phyloP scores from a whole-genome alignment of 2,797 vertebrate species.

The Pseudopleuronectes americanus region DNA sequence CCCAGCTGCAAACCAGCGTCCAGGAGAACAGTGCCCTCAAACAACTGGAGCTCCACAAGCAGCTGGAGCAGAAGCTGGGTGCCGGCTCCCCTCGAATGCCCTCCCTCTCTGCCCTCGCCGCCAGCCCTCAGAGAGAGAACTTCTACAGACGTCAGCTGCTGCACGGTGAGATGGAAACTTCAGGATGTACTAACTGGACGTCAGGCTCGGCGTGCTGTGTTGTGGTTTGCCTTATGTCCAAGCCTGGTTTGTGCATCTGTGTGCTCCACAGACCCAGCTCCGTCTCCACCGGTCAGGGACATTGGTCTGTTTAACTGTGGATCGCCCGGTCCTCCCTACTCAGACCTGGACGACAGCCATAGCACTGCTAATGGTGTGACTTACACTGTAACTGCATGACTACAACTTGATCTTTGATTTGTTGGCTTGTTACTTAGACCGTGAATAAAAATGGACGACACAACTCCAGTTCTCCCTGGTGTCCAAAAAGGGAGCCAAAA shows the following conservation, averaged over 20 bases:
- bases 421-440: neutral
- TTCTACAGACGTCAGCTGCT: conserved; percentile 80
- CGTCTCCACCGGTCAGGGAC: conserved; percentile 93
- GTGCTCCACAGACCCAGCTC: conserved; percentile 85
- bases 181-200: neutral
- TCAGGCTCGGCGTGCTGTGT: conserved; percentile 42
- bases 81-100: conserved; percentile 65
- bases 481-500: too few relatives aligned
- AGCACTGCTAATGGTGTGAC: conserved; percentile 83
- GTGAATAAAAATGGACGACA: too few relatives aligned
- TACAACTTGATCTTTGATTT: conserved; percentile 21
- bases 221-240: conserved; percentile 53
- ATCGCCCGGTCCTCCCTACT: conserved; percentile 80
- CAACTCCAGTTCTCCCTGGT: too few relatives aligned
- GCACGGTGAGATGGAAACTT: conserved; percentile 75
- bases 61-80: conserved; percentile 86
- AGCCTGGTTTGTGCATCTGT: conserved; percentile 65
- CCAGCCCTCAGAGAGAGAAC: conserved; percentile 81
- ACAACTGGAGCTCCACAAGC: conserved; percentile 86
- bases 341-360: conserved; percentile 82
- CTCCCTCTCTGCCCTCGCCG: conserved; percentile 74
- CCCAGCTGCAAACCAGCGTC: conserved; percentile 87
- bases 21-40: conserved; percentile 86
- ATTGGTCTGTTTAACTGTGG: conserved; percentile 87
- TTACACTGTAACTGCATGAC: conserved; percentile 62